Percentiles rank a stretch among this genome's conserved stretches.
phyloP scores from a whole-genome alignment of 2,797 vertebrate species.

The Cygnus olor region DNA sequence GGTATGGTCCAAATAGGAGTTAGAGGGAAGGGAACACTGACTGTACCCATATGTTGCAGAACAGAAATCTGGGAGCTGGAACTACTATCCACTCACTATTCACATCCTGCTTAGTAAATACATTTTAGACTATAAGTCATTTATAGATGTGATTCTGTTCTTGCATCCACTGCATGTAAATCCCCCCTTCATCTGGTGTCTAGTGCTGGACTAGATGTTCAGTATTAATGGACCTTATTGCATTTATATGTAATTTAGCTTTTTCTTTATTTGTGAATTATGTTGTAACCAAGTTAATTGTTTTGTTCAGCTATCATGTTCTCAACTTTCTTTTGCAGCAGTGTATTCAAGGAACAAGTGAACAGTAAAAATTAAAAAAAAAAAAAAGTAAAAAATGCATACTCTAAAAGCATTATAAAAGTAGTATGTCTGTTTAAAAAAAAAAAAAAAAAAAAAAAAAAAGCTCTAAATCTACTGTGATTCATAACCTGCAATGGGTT shows the following conservation, averaged over 20 bases:
- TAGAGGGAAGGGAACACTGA: not conserved
- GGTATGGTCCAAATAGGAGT: not conserved
- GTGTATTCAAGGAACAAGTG: not conserved
- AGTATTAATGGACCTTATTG: not conserved
- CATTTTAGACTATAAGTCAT: not conserved
- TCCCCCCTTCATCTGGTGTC: rapidly evolving
- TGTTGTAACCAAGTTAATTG: not conserved
- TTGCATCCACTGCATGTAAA: not conserved
- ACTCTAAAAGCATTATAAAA: not conserved
- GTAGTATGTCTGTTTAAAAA: not conserved
- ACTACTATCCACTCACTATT: not conserved
- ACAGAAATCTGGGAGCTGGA: not conserved
- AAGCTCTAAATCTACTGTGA: not conserved
- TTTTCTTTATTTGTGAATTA: not conserved
- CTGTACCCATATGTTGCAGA: not conserved
- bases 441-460: rapidly evolving
- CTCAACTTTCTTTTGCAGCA: not conserved
- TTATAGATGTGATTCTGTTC: not conserved
- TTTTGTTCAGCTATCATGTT: not conserved
- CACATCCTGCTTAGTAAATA: not conserved
- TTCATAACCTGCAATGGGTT: not conserved
- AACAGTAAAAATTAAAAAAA: not conserved
- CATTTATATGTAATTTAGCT: not conserved
- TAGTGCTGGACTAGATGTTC: not conserved
- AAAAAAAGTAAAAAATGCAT: not conserved